phyloP scores from a whole-genome alignment of 2,113 vertebrate species.

The Microtus oregoni region DNA sequence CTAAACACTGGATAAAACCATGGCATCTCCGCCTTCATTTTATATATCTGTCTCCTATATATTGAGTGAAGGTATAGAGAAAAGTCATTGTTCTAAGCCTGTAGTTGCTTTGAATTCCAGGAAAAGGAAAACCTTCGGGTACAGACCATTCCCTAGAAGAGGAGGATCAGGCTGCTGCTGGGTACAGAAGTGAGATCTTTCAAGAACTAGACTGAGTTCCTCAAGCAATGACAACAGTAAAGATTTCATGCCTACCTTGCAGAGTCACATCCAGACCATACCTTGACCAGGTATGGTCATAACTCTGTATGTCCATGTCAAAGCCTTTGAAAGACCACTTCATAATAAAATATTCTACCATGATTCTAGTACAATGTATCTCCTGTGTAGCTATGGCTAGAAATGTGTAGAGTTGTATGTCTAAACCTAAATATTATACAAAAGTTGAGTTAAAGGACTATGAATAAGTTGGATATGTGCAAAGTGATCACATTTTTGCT shows the following conservation, averaged over 20 bases:
- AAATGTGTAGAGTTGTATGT: not conserved
- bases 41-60: not conserved
- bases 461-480: not conserved
- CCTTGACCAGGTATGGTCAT: not conserved
- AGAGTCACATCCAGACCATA: not conserved
- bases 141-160: not conserved
- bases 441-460: not conserved
- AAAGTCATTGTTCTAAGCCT: not conserved
- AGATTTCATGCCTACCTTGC: not conserved
- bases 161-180: not conserved
- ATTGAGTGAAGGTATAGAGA: not conserved
- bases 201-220: not conserved
- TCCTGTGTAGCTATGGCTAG: not conserved
- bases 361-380: not conserved
- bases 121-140: not conserved
- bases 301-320: not conserved
- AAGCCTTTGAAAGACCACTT: not conserved
- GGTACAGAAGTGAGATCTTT: not conserved
- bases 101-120: not conserved
- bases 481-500: not conserved
- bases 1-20: not conserved
- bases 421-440: not conserved
- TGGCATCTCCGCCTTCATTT: not conserved
- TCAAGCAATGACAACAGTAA: not conserved
- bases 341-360: not conserved